Conservation (phyloP, 2,888 invertebrate genomes). For the Chironomus riparius region DNA sequence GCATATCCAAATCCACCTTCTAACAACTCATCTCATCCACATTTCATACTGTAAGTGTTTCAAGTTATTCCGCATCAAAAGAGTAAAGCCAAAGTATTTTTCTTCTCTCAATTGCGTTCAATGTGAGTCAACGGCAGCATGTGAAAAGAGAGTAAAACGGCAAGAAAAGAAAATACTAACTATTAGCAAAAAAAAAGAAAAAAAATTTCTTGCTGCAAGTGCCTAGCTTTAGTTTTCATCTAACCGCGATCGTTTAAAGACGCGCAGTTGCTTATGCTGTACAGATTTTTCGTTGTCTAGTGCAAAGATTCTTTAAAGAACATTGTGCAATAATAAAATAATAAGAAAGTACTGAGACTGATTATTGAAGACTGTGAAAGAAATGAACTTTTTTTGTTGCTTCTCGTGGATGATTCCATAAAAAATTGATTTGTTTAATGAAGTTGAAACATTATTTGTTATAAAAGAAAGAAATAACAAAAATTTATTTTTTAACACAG, state of each 20-base stretch:
- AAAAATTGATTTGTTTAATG: slow-evolving; percentile 4
- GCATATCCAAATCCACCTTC: too few relatives aligned
- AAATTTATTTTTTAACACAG: neutral
- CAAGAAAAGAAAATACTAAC: neutral
- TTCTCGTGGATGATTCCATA: neutral
- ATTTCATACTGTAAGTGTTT: too few relatives aligned
- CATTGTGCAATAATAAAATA: neutral
- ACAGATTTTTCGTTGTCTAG: neutral
- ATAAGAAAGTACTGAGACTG: neutral
- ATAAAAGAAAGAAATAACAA: neutral
- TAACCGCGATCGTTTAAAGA: neutral
- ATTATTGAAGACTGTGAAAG: neutral
- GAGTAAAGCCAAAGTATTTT: too few relatives aligned
- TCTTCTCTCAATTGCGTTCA: too few relatives aligned
- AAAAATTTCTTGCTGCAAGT: slow-evolving; percentile 3
- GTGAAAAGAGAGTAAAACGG: too few relatives aligned
- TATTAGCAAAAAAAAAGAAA: neutral
- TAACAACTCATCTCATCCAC: too few relatives aligned
- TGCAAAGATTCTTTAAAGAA: neutral
- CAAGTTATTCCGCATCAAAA: too few relatives aligned
- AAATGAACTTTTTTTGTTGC: neutral
- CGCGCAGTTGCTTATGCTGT: neutral
- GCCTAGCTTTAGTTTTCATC: slow-evolving; percentile 2
- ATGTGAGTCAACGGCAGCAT: too few relatives aligned
- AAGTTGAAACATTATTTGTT: neutral